Base-by-base conservation (phyloP, 1,140 invertebrate species). In the Drosophila gunungcola region DNA sequence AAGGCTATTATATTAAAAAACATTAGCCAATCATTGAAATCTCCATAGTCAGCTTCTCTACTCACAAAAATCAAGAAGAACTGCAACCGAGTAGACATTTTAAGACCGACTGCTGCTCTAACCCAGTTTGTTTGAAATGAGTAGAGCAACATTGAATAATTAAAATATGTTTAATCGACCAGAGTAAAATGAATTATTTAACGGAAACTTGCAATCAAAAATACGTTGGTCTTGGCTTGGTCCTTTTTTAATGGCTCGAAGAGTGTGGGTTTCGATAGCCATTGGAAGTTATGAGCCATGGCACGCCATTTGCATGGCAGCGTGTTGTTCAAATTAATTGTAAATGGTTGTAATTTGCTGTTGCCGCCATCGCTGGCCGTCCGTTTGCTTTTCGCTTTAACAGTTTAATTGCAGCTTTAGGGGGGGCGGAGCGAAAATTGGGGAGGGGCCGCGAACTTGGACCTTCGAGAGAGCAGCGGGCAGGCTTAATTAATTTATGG, bases 321-420 rank as follows among this genome's bases (percentile, higher is more conserved):
- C 61, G 75, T 88, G 79, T 88, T 86, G 83, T 79, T 88, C 74
- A 86, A 86, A 86, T 86, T 86, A 86, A 86, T 86, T 86, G 83
- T 86, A 86, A 86, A 86, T 86, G 83, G 83, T 83, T 88, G 83
- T 86, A 86, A 86, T 86, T 86, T 86, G 83, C 79, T 76, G 74
- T 77, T 77, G 73, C 63, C 53, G 60, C 32, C 52, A 53, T 27
- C 58, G 45, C 16, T 42, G 55, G 13, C 43, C 25, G 39, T 38
- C 55, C 48, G 69, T 72, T 82, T 74, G 70, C 64, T 68, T 68
- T 73, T 88, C 78, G 83, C 82, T 81, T 88, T 86, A 83, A 83
- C 84, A 88, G 83, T 88, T 88, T 88, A 88, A 88, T 88, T 88
- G 83, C 79, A 80, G 83, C 83, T 83, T 78, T 75, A 61, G 52